phyloP scores from a whole-genome alignment of 1,140 invertebrate species.

The Heliothis subflexa region DNA sequence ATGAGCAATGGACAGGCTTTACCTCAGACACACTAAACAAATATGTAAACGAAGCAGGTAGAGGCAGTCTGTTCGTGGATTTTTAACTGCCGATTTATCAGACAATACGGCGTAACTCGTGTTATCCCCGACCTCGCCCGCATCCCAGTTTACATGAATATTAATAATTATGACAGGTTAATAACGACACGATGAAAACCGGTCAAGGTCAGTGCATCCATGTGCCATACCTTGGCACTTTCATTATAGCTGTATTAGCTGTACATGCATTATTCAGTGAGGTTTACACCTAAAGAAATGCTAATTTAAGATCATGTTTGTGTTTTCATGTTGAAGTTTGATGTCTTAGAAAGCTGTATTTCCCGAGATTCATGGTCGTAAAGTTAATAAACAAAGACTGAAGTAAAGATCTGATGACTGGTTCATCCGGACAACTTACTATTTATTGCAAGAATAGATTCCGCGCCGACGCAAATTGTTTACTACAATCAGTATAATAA shows the following conservation, averaged over 20 bases:
- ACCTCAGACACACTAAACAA: neutral
- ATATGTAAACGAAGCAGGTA: neutral
- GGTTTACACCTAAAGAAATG: conserved; percentile 3
- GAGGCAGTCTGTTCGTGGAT: neutral
- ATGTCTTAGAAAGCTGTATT: conserved; percentile 41
- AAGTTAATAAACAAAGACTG: conserved; percentile 42
- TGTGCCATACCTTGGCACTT: conserved; percentile 31
- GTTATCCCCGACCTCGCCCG: conserved; percentile 57
- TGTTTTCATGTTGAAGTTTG: conserved; percentile 14
- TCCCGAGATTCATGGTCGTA: conserved; percentile 32
- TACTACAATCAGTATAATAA: conserved; percentile 34
- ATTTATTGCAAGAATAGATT: conserved; percentile 16
- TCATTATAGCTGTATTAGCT: neutral
- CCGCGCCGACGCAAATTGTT: conserved; percentile 7
- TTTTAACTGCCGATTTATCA: conserved; percentile 2
- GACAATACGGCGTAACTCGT: neutral
- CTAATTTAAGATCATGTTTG: conserved; percentile 31
- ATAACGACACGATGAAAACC: conserved; percentile 63
- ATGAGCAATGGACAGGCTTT: neutral
- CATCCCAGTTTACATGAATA: conserved; percentile 59
- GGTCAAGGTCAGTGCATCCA: conserved; percentile 67
- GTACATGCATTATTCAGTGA: conserved; percentile 37
- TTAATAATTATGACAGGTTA: conserved; percentile 65
- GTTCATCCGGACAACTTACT: conserved; percentile 18
- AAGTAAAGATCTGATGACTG: conserved; percentile 25